These are phyloP conservation scores for Neopelma chrysocephalum DNA, from an alignment of 2,797 vertebrate genomes.

Conservation along the genomic window DNA sequence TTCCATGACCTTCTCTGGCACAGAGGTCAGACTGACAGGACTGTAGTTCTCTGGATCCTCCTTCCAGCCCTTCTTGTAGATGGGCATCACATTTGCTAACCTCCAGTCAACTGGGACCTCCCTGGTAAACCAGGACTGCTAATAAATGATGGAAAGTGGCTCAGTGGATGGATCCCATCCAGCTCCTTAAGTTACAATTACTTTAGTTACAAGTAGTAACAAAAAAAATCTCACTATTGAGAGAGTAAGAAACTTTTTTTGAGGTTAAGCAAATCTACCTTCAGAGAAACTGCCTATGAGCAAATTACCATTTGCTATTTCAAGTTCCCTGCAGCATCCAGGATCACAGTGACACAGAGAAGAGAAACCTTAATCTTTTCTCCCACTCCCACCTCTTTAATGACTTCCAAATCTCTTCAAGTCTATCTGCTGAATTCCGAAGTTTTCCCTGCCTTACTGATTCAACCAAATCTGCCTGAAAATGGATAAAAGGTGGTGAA, in stretches of 20 bases:
- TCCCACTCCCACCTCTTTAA: neutral
- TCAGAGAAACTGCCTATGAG: neutral
- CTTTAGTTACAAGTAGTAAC: neutral
- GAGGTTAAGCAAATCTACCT: neutral
- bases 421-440: neutral
- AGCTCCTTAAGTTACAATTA: neutral
- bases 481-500: neutral
- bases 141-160: fast-evolving
- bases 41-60: neutral
- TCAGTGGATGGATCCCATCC: neutral
- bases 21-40: neutral
- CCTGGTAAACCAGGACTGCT: neutral
- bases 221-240: neutral
- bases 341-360: neutral
- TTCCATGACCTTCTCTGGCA: neutral
- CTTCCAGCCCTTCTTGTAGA: neutral
- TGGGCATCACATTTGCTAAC: neutral
- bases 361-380: neutral
- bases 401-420: neutral
- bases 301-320: neutral
- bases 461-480: neutral
- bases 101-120: neutral
- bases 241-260: neutral
- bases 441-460: neutral
- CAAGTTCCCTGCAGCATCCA: neutral